These are phyloP conservation scores for Delichon dasypus DNA, from an alignment of 2,797 vertebrate genomes.

Conservation along the genomic window DNA sequence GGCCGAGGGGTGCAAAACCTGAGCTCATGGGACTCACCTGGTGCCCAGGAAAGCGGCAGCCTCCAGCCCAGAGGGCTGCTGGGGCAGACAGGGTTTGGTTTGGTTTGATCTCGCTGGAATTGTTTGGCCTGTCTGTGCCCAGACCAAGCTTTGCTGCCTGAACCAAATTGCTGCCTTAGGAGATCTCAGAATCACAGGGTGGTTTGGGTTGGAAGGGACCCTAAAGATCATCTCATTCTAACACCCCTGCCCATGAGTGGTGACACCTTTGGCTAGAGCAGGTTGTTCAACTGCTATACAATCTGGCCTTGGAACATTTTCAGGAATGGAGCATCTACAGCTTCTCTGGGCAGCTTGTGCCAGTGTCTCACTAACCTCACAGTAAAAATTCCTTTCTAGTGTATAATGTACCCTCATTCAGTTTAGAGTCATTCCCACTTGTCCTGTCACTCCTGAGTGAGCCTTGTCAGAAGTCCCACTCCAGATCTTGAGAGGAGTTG, in stretches of 20 bases:
- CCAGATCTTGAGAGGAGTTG: neutral
- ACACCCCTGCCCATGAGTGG: accelerated
- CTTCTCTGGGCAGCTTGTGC: neutral
- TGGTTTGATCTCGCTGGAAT: neutral
- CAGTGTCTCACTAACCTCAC: neutral
- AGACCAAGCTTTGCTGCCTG: no score
- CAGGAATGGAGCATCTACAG: neutral
- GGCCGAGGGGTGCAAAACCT: accelerated
- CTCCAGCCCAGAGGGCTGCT: accelerated
- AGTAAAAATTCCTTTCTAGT: neutral
- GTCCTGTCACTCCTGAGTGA: no score
- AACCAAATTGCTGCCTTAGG: accelerated
- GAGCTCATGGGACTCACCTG: accelerated
- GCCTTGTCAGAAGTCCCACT: neutral
- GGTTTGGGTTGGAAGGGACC: neutral
- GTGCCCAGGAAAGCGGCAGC: accelerated
- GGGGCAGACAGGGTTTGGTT: accelerated
- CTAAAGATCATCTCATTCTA: neutral
- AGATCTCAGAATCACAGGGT: neutral
- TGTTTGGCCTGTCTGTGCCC: accelerated
- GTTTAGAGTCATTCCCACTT: neutral
- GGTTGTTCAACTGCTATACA: neutral
- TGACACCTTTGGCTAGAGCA: neutral
- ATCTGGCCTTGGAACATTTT: neutral
- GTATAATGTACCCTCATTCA: neutral